These are phyloP conservation scores for Nudaria mundana DNA, from an alignment of 2,888 invertebrate species.

Conservation along the genomic window DNA sequence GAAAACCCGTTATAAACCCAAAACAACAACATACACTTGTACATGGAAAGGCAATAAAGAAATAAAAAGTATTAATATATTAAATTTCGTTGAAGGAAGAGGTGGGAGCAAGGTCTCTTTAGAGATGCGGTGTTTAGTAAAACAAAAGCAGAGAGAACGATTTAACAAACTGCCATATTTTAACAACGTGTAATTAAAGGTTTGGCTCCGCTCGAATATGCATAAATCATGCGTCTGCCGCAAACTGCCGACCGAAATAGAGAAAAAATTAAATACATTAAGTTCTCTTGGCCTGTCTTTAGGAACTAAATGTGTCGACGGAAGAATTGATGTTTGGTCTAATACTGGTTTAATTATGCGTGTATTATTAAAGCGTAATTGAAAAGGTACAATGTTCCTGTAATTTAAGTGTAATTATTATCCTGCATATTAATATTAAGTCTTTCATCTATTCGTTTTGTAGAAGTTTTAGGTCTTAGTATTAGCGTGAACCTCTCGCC, in stretches of 20 bases:
- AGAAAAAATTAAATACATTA: constrained; percentile 80
- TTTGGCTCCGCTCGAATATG: constrained; percentile 78
- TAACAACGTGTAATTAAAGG: constrained; percentile 82
- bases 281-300: constrained; percentile 48
- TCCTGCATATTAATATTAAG: no score
- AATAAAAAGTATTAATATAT: constrained; percentile 41
- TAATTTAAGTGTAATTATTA: no score
- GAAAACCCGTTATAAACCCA: constrained; percentile 10
- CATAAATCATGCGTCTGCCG: constrained; percentile 79
- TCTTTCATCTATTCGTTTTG: no score
- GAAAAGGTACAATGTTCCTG: no score
- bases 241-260: constrained; percentile 80
- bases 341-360: background rate
- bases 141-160: constrained; percentile 75
- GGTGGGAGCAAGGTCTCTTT: constrained; percentile 58
- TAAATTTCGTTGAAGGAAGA: constrained; percentile 46
- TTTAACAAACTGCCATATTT: constrained; percentile 82
- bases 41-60: constrained; percentile 27
- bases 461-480: no score
- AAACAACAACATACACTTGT: constrained; percentile 22
- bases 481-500: no score
- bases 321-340: constrained; percentile 18
- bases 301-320: constrained; percentile 30
- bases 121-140: constrained; percentile 70
- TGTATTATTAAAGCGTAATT: no score